Evolutionary conservation across 2,113 vertebrate genomes (phyloP).

Genomic region (Phyllostomus discolor): DNA sequence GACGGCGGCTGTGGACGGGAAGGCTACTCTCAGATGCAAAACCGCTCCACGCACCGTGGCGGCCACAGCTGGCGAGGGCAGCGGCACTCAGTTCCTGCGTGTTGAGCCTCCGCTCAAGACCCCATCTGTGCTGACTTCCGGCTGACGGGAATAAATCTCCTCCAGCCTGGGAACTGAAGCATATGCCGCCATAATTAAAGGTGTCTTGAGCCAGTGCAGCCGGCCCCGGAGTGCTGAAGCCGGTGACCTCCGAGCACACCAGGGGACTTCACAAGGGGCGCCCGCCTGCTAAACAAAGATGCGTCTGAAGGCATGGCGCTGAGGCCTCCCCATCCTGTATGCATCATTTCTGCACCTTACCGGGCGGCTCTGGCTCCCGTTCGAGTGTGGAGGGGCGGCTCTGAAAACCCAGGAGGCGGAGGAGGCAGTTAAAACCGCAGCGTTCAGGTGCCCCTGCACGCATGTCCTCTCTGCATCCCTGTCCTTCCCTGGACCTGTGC

Average conservation of each 20-base stretch:
- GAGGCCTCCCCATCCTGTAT: neutral
- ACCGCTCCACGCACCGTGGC: neutral
- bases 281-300: neutral
- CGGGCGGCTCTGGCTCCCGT: neutral
- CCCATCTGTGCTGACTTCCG: slow-evolving; percentile 66
- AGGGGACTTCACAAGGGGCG: too few species aligned
- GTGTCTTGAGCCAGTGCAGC: neutral
- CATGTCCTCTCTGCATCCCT: neutral
- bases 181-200: slow-evolving; percentile 50
- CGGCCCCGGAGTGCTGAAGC: neutral
- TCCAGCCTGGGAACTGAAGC: slow-evolving; percentile 10
- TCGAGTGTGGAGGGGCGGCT: too few species aligned
- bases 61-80: slow-evolving; percentile 36
- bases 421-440: neutral
- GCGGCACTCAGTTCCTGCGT: neutral
- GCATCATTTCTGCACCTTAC: neutral
- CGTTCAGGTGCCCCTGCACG: too few species aligned
- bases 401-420: neutral
- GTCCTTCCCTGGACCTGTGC: neutral
- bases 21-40: neutral
- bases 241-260: neutral
- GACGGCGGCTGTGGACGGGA: neutral
- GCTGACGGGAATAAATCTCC: slow-evolving; percentile 16
- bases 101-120: neutral
- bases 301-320: neutral